Conservation (phyloP, 2,113 vertebrate species). For the Rhineura floridana region DNA sequence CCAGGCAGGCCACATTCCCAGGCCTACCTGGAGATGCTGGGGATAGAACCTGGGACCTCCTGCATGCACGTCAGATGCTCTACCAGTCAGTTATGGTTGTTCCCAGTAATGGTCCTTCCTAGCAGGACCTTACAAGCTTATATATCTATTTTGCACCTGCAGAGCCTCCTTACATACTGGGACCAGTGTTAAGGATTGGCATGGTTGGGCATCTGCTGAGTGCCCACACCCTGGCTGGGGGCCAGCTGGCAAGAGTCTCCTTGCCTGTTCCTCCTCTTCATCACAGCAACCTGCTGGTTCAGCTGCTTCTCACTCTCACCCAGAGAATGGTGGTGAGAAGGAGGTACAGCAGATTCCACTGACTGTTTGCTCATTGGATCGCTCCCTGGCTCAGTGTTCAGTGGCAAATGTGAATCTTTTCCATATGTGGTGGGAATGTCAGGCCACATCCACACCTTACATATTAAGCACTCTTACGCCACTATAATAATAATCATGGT, state of each 20-base stretch:
- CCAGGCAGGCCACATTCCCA: too few relatives aligned
- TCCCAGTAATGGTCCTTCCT: too few relatives aligned
- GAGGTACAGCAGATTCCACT: background rate
- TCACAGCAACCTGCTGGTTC: background rate
- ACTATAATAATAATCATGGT: too few relatives aligned
- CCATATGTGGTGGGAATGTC: too few relatives aligned
- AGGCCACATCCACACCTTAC: too few relatives aligned
- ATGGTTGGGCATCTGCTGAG: background rate
- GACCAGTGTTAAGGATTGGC: background rate
- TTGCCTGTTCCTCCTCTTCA: background rate
- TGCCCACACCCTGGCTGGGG: background rate
- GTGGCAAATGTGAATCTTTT: too few relatives aligned
- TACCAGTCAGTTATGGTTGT: too few relatives aligned
- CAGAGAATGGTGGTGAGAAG: background rate
- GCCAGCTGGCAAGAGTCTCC: background rate
- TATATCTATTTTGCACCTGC: background rate
- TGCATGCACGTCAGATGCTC: too few relatives aligned
- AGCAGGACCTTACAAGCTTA: background rate
- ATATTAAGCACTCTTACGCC: too few relatives aligned
- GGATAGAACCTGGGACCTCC: too few relatives aligned
- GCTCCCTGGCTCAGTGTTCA: too few relatives aligned
- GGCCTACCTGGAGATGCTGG: too few relatives aligned
- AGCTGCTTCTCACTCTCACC: background rate
- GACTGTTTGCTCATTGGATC: background rate
- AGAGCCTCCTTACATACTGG: background rate